phyloP scores from a whole-genome alignment of 2,888 invertebrate genomes.

The Lottia scabra region DNA sequence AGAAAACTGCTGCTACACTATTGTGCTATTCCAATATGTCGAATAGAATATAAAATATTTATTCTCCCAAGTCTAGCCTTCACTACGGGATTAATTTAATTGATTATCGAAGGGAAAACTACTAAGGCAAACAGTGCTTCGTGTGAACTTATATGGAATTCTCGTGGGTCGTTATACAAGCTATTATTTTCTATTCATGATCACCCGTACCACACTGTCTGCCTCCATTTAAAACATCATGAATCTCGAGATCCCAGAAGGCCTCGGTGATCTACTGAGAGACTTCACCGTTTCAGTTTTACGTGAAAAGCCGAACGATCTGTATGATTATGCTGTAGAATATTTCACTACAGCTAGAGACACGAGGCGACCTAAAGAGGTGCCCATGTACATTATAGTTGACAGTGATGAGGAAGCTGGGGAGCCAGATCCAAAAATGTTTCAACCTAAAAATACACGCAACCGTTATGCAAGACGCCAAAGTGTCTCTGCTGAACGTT shows the following conservation, averaged over 20 bases:
- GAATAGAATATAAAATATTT: constrained; percentile 4
- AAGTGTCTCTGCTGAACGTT: constrained; percentile 67
- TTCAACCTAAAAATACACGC: constrained; percentile 51
- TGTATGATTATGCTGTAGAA: constrained; percentile 67
- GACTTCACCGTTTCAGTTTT: constrained; percentile 69
- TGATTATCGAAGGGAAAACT: constrained; percentile 5
- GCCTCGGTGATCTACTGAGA: constrained; percentile 66
- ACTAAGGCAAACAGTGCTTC: constrained; percentile 1
- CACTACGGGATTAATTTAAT: neutral
- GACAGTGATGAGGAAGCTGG: constrained; percentile 65
- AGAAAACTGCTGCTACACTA: neutral
- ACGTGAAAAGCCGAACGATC: constrained; percentile 62
- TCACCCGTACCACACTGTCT: neutral
- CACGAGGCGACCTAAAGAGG: constrained; percentile 54
- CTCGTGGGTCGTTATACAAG: constrained; percentile 2
- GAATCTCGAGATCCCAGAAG: constrained; percentile 68
- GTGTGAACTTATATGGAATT: neutral
- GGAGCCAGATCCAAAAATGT: constrained; percentile 63
- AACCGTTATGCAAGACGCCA: constrained; percentile 66
- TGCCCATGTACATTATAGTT: constrained; percentile 69
- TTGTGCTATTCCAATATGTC: neutral
- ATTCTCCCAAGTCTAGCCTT: neutral
- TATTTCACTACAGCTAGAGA: constrained; percentile 66
- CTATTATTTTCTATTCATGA: constrained; percentile 2
- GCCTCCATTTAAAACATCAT: constrained; percentile 33